Percentiles rank a stretch among this genome's conserved stretches.
These are phyloP conservation scores for Circaetus gallicus DNA, from an alignment of 2,113 vertebrate species.

Conservation along the genomic window DNA sequence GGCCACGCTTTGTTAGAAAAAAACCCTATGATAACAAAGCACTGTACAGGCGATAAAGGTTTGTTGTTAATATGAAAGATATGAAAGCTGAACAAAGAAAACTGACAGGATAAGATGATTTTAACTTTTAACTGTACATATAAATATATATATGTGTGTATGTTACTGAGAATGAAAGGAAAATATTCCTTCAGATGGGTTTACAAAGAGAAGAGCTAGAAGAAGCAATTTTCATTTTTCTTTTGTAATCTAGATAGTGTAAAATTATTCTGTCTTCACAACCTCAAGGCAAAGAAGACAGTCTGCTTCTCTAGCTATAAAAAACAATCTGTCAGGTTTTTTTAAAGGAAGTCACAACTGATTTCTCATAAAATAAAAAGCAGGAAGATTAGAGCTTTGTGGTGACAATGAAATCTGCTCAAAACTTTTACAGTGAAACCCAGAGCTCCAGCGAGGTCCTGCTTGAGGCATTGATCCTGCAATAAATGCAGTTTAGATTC, in stretches of 20 bases:
- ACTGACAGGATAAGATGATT: not conserved
- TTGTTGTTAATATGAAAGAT: not conserved
- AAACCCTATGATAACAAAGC: not conserved
- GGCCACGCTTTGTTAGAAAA: not conserved
- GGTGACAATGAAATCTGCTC: slow-evolving; percentile 16
- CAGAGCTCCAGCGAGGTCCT: not conserved
- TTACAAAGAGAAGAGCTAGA: slow-evolving; percentile 23
- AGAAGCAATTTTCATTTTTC: slow-evolving; percentile 51
- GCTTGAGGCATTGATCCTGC: not conserved
- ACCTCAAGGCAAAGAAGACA: slow-evolving; percentile 62
- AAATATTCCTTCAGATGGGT: slow-evolving; percentile 25
- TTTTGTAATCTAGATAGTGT: slow-evolving; percentile 57
- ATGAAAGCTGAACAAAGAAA: slow-evolving; percentile 40
- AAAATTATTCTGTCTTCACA: slow-evolving; percentile 63
- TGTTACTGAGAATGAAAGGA: slow-evolving; percentile 14
- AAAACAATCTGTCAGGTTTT: slow-evolving; percentile 57
- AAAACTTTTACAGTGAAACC: slow-evolving; percentile 1
- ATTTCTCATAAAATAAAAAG: slow-evolving; percentile 40
- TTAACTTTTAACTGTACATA: not conserved
- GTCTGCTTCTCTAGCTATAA: slow-evolving; percentile 48
- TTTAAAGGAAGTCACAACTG: slow-evolving; percentile 43
- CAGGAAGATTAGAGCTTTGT: slow-evolving; percentile 40
- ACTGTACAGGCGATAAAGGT: not conserved
- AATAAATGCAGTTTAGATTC: not conserved
- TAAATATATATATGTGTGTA: not conserved